Evolutionary conservation across 2,888 invertebrate species (phyloP).

Genomic region (Conchocele bisecta): DNA sequence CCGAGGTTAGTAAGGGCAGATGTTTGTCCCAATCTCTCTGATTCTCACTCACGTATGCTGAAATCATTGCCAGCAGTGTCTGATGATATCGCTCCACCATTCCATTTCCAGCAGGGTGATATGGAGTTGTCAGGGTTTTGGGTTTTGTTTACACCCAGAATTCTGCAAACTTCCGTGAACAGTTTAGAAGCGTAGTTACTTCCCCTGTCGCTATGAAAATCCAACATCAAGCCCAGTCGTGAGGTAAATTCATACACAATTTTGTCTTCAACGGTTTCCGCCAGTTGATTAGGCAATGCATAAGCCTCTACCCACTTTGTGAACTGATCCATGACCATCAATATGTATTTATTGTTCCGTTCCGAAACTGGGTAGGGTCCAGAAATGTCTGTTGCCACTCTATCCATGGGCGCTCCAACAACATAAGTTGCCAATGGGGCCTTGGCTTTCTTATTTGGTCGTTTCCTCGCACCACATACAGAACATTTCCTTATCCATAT

Average conservation of each 20-base stretch:
- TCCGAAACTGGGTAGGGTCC: conserved; percentile 1
- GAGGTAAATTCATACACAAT: not conserved
- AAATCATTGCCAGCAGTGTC: conserved; percentile 13
- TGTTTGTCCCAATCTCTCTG: conserved; percentile 20
- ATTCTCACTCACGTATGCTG: conserved; percentile 9
- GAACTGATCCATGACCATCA: not conserved
- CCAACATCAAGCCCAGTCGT: not conserved
- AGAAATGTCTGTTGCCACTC: not conserved
- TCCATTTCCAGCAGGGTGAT: not conserved
- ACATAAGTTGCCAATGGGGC: conserved; percentile 1
- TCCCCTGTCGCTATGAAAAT: not conserved
- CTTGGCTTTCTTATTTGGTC: conserved; percentile 1
- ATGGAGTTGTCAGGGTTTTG: not conserved
- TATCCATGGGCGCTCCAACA: conserved; percentile 5
- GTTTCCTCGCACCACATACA: conserved; percentile 9
- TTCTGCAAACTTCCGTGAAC: conserved; percentile 17
- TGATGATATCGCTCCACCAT: conserved; percentile 16
- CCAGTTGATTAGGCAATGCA: not conserved
- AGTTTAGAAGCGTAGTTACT: conserved; percentile 1
- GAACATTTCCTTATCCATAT: conserved; percentile 5
- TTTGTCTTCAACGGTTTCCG: not conserved
- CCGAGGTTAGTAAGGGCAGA: conserved; percentile 12
- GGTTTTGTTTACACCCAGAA: conserved; percentile 3
- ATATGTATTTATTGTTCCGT: not conserved
- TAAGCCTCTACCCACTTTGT: conserved; percentile 1